Conservation (phyloP, 2,797 vertebrate species). For the Tinamus major region DNA sequence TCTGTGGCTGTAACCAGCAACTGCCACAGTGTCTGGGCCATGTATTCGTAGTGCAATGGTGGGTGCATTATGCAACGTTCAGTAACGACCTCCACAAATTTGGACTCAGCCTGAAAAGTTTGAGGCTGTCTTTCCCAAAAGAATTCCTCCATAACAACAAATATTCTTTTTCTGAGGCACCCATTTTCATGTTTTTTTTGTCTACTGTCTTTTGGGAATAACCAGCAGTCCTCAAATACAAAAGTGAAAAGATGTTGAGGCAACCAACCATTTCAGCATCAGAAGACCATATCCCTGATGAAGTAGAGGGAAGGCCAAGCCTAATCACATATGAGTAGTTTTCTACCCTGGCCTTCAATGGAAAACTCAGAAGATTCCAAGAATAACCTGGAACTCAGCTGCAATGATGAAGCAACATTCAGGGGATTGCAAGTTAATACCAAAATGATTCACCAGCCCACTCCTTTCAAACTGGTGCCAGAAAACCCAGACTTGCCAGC, state of each 20-base stretch:
- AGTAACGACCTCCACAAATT: not conserved
- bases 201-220: not conserved
- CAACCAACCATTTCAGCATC: not conserved
- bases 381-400: slow-evolving; percentile 24
- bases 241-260: not conserved
- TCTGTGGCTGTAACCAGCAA: not conserved
- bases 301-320: not conserved
- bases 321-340: not conserved
- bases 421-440: not conserved
- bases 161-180: not conserved
- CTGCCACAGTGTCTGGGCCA: not conserved
- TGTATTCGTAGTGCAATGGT: not conserved
- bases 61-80: not conserved
- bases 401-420: slow-evolving; percentile 10
- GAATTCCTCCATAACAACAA: not conserved
- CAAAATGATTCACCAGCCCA: not conserved
- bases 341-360: slow-evolving; percentile 5
- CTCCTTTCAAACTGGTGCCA: not conserved
- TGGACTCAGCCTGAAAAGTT: not conserved
- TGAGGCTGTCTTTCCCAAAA: not conserved
- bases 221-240: not conserved
- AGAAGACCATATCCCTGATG: not conserved
- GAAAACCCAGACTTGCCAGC: not conserved
- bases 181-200: not conserved
- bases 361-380: slow-evolving; percentile 15